Evolutionary conservation across 1,140 invertebrate genomes (phyloP).

Genomic region (Lanistes nyassanus): DNA sequence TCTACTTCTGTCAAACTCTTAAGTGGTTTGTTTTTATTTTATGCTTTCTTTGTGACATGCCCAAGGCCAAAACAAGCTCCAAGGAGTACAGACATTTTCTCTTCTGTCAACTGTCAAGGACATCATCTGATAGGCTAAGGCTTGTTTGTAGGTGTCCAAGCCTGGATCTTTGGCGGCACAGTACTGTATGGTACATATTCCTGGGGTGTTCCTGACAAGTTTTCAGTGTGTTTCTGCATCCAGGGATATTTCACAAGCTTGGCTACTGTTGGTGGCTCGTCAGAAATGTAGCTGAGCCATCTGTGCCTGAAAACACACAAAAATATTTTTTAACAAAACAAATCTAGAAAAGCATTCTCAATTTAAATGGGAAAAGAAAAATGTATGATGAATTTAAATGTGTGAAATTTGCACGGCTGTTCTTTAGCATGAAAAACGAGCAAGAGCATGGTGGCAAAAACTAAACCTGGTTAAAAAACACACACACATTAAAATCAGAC

Average conservation of each 20-base stretch:
- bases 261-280: slow-evolving; percentile 74
- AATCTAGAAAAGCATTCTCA: too few species aligned
- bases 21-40: too few species aligned
- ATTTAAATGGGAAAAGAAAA: background rate
- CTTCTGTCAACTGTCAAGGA: background rate
- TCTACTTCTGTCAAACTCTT: too few species aligned
- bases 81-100: background rate
- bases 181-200: slow-evolving; percentile 91
- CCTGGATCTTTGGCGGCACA: slow-evolving; percentile 67
- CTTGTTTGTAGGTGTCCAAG: slow-evolving; percentile 47
- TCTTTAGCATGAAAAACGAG: slow-evolving; percentile 1
- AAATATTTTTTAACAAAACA: slow-evolving; percentile 5
- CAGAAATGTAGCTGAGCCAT: slow-evolving; percentile 87
- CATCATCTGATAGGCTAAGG: background rate
- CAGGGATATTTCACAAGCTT: slow-evolving; percentile 76
- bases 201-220: slow-evolving; percentile 80
- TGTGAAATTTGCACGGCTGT: background rate
- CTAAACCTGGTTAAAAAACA: too few species aligned
- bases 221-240: slow-evolving; percentile 86
- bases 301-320: slow-evolving; percentile 66
- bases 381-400: background rate
- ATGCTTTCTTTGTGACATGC: background rate
- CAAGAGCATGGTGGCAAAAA: too few species aligned
- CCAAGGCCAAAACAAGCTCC: background rate
- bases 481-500: too few species aligned